Conservation (phyloP, 2,888 invertebrate genomes). For the Chesias legatella region DNA sequence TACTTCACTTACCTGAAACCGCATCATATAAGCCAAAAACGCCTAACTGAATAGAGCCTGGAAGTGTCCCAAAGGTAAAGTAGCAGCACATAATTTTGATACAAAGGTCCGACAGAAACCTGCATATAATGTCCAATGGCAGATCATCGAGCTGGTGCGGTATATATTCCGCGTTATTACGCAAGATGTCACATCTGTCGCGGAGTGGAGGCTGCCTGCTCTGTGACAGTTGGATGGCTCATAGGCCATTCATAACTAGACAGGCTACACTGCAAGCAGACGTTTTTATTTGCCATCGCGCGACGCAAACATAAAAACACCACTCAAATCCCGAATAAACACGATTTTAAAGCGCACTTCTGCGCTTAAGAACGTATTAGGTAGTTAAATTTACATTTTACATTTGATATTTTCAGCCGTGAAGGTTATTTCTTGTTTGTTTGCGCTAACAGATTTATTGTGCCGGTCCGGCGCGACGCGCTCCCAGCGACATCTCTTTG, state of each 20-base stretch:
- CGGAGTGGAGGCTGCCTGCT: conserved; percentile 29
- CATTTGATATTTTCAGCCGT: conserved; percentile 77
- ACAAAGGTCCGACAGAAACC: too few species aligned
- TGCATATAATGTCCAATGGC: too few species aligned
- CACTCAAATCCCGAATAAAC: conserved; percentile 73
- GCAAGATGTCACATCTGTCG: conserved; percentile 36
- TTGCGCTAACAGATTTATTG: conserved; percentile 61
- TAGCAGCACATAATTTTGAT: too few species aligned
- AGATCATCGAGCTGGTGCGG: conserved; percentile 2
- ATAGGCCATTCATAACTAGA: conserved; percentile 71
- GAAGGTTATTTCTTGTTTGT: conserved; percentile 67
- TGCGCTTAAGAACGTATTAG: conserved; percentile 69
- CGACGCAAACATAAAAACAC: conserved; percentile 72
- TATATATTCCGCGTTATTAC: not conserved
- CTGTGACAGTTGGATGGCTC: conserved; percentile 52
- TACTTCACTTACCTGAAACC: too few species aligned
- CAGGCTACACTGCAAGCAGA: conserved; percentile 53
- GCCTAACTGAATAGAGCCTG: too few species aligned
- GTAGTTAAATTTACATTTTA: conserved; percentile 78
- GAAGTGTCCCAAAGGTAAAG: too few species aligned
- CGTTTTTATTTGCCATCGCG: conserved; percentile 71
- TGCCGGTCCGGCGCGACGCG: conserved; percentile 45
- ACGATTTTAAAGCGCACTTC: conserved; percentile 65
- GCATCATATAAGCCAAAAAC: too few species aligned
- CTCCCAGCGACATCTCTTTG: conserved; percentile 57